Percentiles rank a stretch among this genome's conserved stretches.
Conservation (phyloP, 2,113 vertebrate genomes). For the Parus major region DNA sequence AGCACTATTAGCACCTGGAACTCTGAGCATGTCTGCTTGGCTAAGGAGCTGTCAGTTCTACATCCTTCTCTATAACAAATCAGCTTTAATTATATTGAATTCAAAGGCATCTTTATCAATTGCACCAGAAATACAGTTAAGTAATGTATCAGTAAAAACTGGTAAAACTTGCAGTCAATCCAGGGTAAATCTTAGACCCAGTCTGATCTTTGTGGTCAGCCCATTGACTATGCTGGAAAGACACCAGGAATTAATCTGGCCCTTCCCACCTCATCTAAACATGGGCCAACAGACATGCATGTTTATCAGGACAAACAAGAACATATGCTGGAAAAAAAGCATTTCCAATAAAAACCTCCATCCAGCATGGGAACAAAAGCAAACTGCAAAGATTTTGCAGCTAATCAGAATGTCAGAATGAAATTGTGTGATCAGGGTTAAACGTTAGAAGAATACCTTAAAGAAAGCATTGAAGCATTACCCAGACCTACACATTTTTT, state of each 20-base stretch:
- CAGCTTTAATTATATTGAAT: neutral
- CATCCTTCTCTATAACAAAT: neutral
- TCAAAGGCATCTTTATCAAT: neutral
- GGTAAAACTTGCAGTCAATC: neutral
- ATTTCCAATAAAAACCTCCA: conserved; percentile 66
- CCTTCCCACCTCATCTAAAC: conserved; percentile 29
- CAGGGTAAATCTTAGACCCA: neutral
- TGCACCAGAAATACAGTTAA: neutral
- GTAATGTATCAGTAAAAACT: neutral
- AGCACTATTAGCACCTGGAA: neutral
- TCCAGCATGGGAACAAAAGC: conserved; percentile 40
- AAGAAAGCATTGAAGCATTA: neutral
- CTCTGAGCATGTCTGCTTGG: neutral
- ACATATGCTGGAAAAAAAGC: conserved; percentile 66
- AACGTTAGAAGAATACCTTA: neutral
- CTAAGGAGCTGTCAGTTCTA: neutral
- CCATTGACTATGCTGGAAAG: neutral
- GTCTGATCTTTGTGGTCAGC: neutral
- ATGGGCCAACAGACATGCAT: conserved; percentile 45
- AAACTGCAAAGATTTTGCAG: neutral
- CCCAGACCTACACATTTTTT: neutral
- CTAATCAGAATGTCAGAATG: neutral
- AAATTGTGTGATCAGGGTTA: neutral
- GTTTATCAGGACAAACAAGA: conserved; percentile 73
- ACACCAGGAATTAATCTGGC: conserved; percentile 32